phyloP scores from a whole-genome alignment of 1,140 invertebrate species.

The Tetragnatha versicolor region DNA sequence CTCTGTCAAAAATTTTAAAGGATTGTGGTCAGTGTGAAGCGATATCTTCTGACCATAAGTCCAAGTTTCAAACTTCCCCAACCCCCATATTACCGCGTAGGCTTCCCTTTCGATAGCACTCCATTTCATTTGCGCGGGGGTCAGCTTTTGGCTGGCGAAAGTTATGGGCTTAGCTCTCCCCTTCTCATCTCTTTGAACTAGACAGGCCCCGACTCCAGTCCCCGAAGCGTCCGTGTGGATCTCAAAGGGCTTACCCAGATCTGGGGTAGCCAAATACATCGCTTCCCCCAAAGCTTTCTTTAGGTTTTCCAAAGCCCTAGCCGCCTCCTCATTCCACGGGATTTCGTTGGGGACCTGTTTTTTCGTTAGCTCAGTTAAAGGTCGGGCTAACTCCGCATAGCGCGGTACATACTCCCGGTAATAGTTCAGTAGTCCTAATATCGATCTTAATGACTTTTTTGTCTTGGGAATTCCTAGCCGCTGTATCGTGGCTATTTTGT shows the following conservation, averaged over 20 bases:
- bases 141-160: background rate
- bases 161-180: background rate
- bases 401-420: background rate
- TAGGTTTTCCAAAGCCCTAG: background rate
- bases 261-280: background rate
- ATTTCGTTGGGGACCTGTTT: background rate
- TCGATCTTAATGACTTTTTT: background rate
- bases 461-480: background rate
- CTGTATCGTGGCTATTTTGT: background rate
- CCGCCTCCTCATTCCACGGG: background rate
- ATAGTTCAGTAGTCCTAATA: background rate
- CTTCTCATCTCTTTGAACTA: background rate
- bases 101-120: background rate
- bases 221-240: background rate
- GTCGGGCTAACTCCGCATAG: background rate
- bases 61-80: too few species aligned
- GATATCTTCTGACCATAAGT: too few species aligned
- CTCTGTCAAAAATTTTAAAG: too few species aligned
- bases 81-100: background rate
- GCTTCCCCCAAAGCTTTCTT: background rate
- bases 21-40: too few species aligned
- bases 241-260: background rate
- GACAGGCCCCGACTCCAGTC: background rate
- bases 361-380: background rate
- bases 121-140: background rate